These are phyloP conservation scores for Plagiodera versicolora DNA, from an alignment of 2,888 invertebrate genomes.

Conservation along the genomic window DNA sequence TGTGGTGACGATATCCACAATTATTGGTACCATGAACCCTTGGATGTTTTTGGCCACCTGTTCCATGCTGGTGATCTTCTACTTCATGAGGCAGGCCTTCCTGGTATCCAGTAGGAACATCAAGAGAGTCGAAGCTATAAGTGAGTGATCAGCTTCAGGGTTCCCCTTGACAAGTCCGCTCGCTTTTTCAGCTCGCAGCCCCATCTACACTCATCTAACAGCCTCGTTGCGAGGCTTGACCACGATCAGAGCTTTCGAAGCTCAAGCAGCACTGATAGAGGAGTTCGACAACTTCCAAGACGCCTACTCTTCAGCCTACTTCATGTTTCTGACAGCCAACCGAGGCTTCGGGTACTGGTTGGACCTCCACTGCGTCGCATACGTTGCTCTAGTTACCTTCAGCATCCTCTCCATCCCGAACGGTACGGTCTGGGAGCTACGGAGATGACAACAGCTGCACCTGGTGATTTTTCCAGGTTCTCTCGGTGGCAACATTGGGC, in stretches of 20 bases:
- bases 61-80: constrained; percentile 64
- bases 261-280: constrained; percentile 60
- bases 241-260: constrained; percentile 74
- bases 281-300: constrained; percentile 67
- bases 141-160: background rate
- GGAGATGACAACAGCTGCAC: background rate
- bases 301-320: constrained; percentile 73
- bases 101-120: constrained; percentile 72
- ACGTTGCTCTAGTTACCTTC: constrained; percentile 60
- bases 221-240: constrained; percentile 75
- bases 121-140: constrained; percentile 67
- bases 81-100: constrained; percentile 65
- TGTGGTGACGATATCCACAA: constrained; percentile 54
- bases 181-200: constrained; percentile 66
- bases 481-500: constrained; percentile 51
- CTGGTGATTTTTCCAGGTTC: constrained; percentile 39
- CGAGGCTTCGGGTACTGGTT: constrained; percentile 72
- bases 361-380: constrained; percentile 67
- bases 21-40: constrained; percentile 70
- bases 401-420: background rate
- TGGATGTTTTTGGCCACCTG: constrained; percentile 67
- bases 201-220: constrained; percentile 74
- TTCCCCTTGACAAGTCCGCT: too few species aligned
- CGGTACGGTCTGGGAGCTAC: background rate
- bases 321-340: constrained; percentile 62